A percentile compares a stretch with the other conserved stretches of the same genome.
Conservation (phyloP, 2,888 invertebrate genomes). For the Eilema griseolum region DNA sequence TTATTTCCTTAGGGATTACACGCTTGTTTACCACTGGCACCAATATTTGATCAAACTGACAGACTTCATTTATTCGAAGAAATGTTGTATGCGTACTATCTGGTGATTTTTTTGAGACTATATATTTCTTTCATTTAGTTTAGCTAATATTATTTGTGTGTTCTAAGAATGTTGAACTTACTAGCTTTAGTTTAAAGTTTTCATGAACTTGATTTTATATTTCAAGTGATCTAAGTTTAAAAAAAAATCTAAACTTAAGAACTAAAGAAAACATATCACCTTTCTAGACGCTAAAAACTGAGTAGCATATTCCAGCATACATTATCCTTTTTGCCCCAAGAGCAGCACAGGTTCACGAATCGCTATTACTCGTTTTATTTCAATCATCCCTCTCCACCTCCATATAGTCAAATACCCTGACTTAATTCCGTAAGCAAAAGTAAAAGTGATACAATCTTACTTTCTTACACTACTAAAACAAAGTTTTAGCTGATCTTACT, state of each 20-base stretch:
- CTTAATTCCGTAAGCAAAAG: conserved; percentile 16
- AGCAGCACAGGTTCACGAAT: not conserved
- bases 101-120: conserved; percentile 42
- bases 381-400: not conserved
- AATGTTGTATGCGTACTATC: conserved; percentile 24
- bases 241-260: too few relatives aligned
- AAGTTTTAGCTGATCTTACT: conserved; percentile 24
- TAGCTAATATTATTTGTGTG: too few relatives aligned
- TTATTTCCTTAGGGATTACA: conserved; percentile 72
- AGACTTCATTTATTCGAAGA: conserved; percentile 30
- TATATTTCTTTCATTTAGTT: not conserved
- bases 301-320: too few relatives aligned
- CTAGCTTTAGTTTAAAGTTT: too few relatives aligned
- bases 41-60: conserved; percentile 51
- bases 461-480: conserved; percentile 19
- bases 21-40: conserved; percentile 43
- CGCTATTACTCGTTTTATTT: not conserved
- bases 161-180: too few relatives aligned
- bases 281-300: too few relatives aligned
- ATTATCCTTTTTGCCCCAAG: not conserved
- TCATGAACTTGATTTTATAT: too few relatives aligned
- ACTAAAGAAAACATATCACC: too few relatives aligned
- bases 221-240: too few relatives aligned
- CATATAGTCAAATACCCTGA: not conserved
- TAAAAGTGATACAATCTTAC: conserved; percentile 11